Evolutionary conservation across 2,888 invertebrate species (phyloP), one percentile per base, ranked within the genome.

Genomic region (Troglohyphantes excavatus): DNA sequence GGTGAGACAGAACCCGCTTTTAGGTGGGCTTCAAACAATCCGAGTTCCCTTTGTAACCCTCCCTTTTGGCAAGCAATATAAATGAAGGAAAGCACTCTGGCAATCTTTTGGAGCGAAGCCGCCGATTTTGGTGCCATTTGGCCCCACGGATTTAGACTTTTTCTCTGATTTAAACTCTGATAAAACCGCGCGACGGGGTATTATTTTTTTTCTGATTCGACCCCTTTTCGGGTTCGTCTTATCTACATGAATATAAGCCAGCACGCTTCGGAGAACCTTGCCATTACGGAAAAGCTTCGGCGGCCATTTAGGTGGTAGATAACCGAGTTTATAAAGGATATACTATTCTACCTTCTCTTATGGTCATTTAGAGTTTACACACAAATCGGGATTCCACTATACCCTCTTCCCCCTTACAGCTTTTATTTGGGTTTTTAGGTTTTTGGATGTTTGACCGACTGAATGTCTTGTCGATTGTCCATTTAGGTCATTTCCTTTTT

Each of bases 111-210:
- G 82, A 89, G 83, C 89, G 88, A 78, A 86, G 76, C 70, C 46
- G 79, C 87, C 87, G 79, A 87, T 87, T 75, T 83, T 68, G 76
- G 89, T 83, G 75, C 82, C 82, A 82, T 83, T 89, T 89, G 75
- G 82, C 75, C 43, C 76, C 76, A 33, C 65, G 75, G 82, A 83
- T 76, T 83, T 89, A 68, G 76, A 82, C 67, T 82, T 89, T 88
- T 89, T 82, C 81, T 72, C 68, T 82, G 89, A 89, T 89, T 89
- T 89, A 83, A 89, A 83, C 89, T 89, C 67, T 82, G 82, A 89
- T 89, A 89, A 89, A 87, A 75, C 65, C 82, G 43, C 75, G 67
- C 68, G 89, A 82, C 82, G 73, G 39, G 65, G 73, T 43, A 63
- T 82, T 87, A 67, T 85, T 59, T 78, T 39, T 79, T 87, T 79